phyloP scores from a whole-genome alignment of 2,888 invertebrate species.

The Hypomecis atomaria region DNA sequence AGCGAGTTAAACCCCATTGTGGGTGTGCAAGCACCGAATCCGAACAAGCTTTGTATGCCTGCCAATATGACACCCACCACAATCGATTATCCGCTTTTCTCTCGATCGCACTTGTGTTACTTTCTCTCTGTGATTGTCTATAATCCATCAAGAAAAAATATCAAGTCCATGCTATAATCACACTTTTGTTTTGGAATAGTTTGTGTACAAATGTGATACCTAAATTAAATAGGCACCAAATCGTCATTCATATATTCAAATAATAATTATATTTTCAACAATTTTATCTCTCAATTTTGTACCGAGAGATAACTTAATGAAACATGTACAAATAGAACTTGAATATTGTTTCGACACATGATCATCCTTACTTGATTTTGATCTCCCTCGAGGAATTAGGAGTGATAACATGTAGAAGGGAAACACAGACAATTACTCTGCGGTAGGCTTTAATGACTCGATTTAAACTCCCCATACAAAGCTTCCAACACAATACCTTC shows the following conservation, averaged over 20 bases:
- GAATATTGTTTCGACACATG: slow-evolving; percentile 27
- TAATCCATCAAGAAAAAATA: no score
- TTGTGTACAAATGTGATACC: no score
- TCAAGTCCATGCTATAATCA: no score
- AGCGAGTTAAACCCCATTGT: slow-evolving; percentile 60
- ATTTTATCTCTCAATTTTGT: no score
- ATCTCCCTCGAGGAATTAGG: slow-evolving; percentile 55
- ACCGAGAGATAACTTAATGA: background rate
- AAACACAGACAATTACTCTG: slow-evolving; percentile 65
- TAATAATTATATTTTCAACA: no score
- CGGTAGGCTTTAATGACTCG: slow-evolving; percentile 67
- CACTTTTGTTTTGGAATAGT: background rate
- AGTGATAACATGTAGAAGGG: slow-evolving; percentile 60
- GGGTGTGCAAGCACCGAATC: slow-evolving; percentile 60
- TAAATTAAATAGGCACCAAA: no score
- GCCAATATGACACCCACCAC: slow-evolving; percentile 66
- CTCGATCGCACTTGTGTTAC: slow-evolving; percentile 28
- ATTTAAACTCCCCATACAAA: slow-evolving; percentile 70
- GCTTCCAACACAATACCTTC: slow-evolving; percentile 66
- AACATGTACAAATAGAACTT: slow-evolving; percentile 2
- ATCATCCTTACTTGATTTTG: slow-evolving; percentile 28
- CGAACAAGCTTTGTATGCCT: slow-evolving; percentile 59
- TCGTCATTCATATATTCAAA: no score
- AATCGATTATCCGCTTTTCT: slow-evolving; percentile 67
- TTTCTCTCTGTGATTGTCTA: slow-evolving; percentile 2